A percentile compares a stretch with the other conserved stretches of the same genome.
These are phyloP conservation scores for Coturnix japonica DNA, from an alignment of 2,113 vertebrate genomes.

Conservation along the genomic window DNA sequence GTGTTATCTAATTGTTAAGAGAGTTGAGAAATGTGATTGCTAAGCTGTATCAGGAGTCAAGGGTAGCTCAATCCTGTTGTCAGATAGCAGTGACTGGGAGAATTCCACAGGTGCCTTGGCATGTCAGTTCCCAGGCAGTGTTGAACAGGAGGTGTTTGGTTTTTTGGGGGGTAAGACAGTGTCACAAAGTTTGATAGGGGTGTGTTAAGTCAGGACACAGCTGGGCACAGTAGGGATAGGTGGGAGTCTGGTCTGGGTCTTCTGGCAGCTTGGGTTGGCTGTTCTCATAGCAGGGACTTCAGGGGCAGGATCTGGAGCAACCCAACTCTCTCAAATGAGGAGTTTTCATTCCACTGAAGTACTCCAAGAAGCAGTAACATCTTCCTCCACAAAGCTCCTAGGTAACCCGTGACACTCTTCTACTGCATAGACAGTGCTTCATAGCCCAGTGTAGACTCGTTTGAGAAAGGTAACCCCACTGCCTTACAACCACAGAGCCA, in stretches of 20 bases:
- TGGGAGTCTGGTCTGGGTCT: neutral
- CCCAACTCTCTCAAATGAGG: neutral
- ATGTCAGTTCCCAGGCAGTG: neutral
- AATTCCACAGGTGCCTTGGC: neutral
- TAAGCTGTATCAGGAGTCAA: neutral
- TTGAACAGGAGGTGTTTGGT: neutral
- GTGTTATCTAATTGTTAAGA: neutral
- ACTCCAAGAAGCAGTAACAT: neutral
- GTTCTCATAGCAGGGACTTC: neutral
- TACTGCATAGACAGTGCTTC: neutral
- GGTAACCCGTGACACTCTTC: no score
- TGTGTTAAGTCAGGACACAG: neutral
- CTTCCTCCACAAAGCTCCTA: neutral
- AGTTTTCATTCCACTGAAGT: neutral
- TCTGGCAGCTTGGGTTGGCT: neutral
- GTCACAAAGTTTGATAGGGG: neutral
- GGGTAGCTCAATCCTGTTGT: neutral
- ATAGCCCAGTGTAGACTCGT: neutral
- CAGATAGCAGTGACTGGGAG: neutral
- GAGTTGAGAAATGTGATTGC: conserved; percentile 15
- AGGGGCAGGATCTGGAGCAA: neutral
- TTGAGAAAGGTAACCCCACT: neutral
- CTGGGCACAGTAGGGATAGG: neutral
- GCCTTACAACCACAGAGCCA: neutral
- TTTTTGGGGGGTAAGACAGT: neutral